These are phyloP conservation scores for Cephalopholis sonnerati DNA, from an alignment of 2,113 vertebrate species.

Conservation along the genomic window DNA sequence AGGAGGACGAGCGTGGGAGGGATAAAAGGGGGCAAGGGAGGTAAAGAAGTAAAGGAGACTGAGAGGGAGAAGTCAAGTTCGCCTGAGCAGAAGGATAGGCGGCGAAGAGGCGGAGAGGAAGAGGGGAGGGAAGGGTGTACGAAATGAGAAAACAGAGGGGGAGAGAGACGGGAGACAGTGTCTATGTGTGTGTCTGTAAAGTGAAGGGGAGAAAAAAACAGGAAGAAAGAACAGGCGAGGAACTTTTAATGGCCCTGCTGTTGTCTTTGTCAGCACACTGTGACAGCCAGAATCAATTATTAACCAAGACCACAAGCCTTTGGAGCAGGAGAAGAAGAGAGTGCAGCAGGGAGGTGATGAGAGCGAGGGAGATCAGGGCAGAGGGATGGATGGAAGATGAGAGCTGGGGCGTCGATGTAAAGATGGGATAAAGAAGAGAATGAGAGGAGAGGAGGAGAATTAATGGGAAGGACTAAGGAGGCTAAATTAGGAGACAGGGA, in stretches of 20 bases:
- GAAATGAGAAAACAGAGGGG: slow-evolving; percentile 35
- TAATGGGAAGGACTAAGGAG: background rate
- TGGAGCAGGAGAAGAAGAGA: slow-evolving; percentile 51
- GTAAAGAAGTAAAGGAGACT: background rate
- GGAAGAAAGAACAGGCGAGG: slow-evolving; percentile 58
- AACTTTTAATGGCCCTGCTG: slow-evolving; percentile 77
- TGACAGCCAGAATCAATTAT: slow-evolving; percentile 79
- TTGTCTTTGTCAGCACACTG: slow-evolving; percentile 78
- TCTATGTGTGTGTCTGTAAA: slow-evolving; percentile 43
- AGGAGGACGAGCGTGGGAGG: background rate
- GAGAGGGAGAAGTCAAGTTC: background rate
- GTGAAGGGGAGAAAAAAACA: slow-evolving; percentile 41
- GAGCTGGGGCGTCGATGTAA: background rate
- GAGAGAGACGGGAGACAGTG: slow-evolving; percentile 22
- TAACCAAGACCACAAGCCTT: slow-evolving; percentile 68
- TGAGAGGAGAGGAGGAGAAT: background rate
- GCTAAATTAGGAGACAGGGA: slow-evolving; percentile 42
- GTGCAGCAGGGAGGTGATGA: slow-evolving; percentile 42
- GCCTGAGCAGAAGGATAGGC: slow-evolving; percentile 28
- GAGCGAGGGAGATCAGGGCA: slow-evolving; percentile 34
- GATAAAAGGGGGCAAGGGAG: background rate
- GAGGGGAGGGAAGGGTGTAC: slow-evolving; percentile 9
- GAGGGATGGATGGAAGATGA: slow-evolving; percentile 23
- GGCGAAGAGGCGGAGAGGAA: slow-evolving; percentile 5
- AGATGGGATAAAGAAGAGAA: slow-evolving; percentile 1